Base-by-base conservation (phyloP, 1,140 invertebrate genomes). In the Mactra quadrangularis region DNA sequence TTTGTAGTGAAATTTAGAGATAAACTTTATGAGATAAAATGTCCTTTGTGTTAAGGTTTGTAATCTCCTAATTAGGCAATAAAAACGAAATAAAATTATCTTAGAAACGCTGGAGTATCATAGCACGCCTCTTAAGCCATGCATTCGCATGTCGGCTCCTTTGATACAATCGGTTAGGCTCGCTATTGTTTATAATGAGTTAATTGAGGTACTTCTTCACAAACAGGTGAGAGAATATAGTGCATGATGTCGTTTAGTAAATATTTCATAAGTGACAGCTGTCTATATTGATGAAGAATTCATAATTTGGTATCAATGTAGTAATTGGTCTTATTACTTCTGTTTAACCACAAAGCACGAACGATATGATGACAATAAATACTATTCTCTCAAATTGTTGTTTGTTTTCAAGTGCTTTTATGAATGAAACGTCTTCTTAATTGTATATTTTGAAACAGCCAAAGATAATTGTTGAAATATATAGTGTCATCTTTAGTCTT, bases 51-150 rank as follows among this genome's bases (percentile, higher is more conserved):
- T 41, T 68, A 19, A 38, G 38, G 38, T n/a, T 41, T 50, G 22
- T 68, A 68, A 68, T 68, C 64, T 68, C 41, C 25, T 68, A 68
- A 68, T 68, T 68, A n/a, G 64, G 19, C 64, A 13, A 68, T 68
- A 68, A 68, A 68, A 31, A 31, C 17, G 41, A 38, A 52, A 50
- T 68, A 52, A 68, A 68, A 68, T 68, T 68, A 68, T 68, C 64
- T 41, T 68, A 27, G 45, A 47, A n/a, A 41, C 38, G 38, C 38
- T 41, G 6, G 15, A 41, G 15, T 41, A 41, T 41, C 15, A 41
- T 41, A 41, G 38, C 6, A 41, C 15, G 38, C 38, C 38, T 41
- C 38, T 41, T 41, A 41, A 41, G 38, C 38, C 38, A 41, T 7
- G 15, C 45, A 9, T 50, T 47, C 64, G 47, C 41, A 31, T 25